These are phyloP conservation scores for Chromobotia macracanthus DNA, from an alignment of 2,797 vertebrate species.

Conservation along the genomic window DNA sequence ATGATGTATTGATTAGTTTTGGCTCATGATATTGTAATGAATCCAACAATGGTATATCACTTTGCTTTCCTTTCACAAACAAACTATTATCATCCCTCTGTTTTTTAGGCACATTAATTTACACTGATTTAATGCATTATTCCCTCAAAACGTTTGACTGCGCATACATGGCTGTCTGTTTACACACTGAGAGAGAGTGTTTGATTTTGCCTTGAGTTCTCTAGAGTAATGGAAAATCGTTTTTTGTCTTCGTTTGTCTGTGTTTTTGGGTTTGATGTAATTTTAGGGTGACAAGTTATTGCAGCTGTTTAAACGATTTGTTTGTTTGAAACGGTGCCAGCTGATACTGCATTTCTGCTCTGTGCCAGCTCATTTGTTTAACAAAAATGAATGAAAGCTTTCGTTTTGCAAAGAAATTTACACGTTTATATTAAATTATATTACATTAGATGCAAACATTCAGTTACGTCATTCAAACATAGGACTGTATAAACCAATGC, in stretches of 20 bases:
- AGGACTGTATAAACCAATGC: no score
- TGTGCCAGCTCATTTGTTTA: slow-evolving; percentile 12
- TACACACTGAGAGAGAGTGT: not conserved
- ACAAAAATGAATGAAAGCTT: not conserved
- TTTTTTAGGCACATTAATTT: slow-evolving; percentile 54
- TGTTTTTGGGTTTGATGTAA: slow-evolving; percentile 18
- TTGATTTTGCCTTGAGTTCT: slow-evolving; percentile 1
- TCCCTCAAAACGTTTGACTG: slow-evolving; percentile 47
- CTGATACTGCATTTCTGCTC: slow-evolving; percentile 5
- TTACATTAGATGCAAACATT: not conserved
- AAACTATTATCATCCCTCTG: slow-evolving; percentile 34
- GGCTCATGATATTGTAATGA: slow-evolving; percentile 48
- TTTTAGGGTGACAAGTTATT: slow-evolving; percentile 12
- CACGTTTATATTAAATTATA: not conserved
- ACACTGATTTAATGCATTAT: slow-evolving; percentile 34
- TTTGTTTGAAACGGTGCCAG: slow-evolving; percentile 16
- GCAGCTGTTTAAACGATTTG: slow-evolving; percentile 26
- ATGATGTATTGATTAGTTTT: slow-evolving; percentile 53
- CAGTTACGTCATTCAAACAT: no score
- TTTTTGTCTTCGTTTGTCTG: not conserved
- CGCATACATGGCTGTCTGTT: not conserved
- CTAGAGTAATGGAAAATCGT: not conserved
- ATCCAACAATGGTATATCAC: slow-evolving; percentile 42
- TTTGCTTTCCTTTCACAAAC: slow-evolving; percentile 44
- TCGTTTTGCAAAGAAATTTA: not conserved